phyloP scores from a whole-genome alignment of 2,797 vertebrate species.

The Chelonia mydas region DNA sequence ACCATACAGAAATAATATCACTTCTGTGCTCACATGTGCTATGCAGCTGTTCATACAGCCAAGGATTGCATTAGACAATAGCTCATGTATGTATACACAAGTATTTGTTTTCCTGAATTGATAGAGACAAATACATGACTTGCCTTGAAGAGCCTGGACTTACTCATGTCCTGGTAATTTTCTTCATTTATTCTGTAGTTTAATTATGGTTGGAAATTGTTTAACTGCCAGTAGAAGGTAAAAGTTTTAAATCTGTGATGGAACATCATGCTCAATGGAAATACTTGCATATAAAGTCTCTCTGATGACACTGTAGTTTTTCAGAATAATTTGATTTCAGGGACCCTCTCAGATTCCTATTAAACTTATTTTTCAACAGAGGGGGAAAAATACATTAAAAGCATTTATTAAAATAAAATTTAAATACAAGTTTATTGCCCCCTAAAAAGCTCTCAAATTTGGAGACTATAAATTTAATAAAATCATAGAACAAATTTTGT shows the following conservation, averaged over 20 bases:
- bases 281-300: fast-evolving
- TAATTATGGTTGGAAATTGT: not conserved
- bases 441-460: not conserved
- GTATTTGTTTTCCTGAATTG: not conserved
- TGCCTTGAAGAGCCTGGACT: not conserved
- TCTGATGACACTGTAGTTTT: not conserved
- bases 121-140: not conserved
- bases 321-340: not conserved
- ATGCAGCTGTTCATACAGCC: not conserved
- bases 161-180: not conserved
- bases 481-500: too few species aligned
- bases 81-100: not conserved
- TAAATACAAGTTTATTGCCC: not conserved
- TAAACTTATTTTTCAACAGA: not conserved
- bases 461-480: not conserved
- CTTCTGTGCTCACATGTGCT: not conserved
- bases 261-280: not conserved
- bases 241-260: not conserved
- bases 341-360: not conserved
- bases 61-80: not conserved
- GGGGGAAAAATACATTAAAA: not conserved
- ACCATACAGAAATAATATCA: not conserved
- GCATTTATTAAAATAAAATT: not conserved
- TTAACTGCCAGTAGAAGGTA: not conserved
- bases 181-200: not conserved